Base-by-base conservation (phyloP, 2,797 vertebrate species). In the Nasua narica region DNA sequence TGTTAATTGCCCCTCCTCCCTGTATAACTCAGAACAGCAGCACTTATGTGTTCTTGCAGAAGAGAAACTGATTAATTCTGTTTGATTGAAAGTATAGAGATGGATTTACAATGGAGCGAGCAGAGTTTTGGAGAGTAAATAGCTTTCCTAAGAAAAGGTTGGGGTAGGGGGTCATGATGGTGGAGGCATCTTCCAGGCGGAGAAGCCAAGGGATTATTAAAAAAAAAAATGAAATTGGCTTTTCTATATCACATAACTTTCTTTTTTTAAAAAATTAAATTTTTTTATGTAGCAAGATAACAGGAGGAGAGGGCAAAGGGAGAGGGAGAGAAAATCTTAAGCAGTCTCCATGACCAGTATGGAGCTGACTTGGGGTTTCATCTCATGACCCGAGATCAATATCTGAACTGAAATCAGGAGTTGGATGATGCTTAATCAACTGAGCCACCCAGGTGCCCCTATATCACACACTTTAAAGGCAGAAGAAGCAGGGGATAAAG, bases 91-190 rank as follows among this genome's bases (percentile, higher is more conserved):
- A 5, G 5, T 5, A 0, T 90, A 18, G 58, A 81, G 19, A 70
- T 37, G 18, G 23, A n/a, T 29, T 37, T 37, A 52, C 29, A 32
- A 29, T 18, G 15, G 16, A 82, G 7, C 35, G 48, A 91, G 5
- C 10, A 21, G 35, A 62, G 10, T n/a, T 76, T 74, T 76, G 65
- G 86, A 87, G 58, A 82, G 23, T 29, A 23, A 87, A 62, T 19
- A 48, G 9, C 65, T 78, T 27, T 70, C 27, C 7, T 50, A 43
- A 89, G 60, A 37, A 67, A 62, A 86, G 21, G 9, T 9, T 11
- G 8, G 9, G 3, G 56, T 0, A 2, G 25, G 54, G 8, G 35
- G 10, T n/a, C 4, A 1, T 37, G 5, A 10, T 27, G 18, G 7
- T 43, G 27, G 12, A 35, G 37, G 35, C 29, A 37, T 65, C 56